A percentile compares a stretch with the other conserved stretches of the same genome.
Conservation (phyloP, 2,888 invertebrate species). For the Gisinianus flammeolus region DNA sequence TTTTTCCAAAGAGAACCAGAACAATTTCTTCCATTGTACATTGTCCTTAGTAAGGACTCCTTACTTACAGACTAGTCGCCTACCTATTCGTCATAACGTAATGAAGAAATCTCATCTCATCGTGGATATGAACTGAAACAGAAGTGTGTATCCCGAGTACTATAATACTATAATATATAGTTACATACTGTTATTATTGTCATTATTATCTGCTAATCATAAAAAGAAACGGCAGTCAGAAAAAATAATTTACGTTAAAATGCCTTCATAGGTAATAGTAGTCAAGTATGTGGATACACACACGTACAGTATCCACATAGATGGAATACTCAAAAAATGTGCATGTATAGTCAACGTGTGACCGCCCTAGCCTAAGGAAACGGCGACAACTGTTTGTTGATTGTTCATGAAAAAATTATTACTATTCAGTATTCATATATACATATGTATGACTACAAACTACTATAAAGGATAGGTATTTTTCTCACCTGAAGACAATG, state of each 20-base stretch:
- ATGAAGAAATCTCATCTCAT: neutral
- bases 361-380: constrained; percentile 56
- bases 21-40: neutral
- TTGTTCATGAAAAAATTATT: constrained; percentile 36
- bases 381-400: constrained; percentile 42
- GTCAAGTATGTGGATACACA: too few relatives aligned
- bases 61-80: neutral
- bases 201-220: constrained; percentile 19
- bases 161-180: too few relatives aligned
- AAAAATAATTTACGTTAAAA: constrained; percentile 16
- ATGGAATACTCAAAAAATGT: constrained; percentile 5
- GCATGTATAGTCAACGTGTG: constrained; percentile 38
- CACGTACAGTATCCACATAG: neutral
- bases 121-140: neutral
- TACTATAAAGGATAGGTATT: too few relatives aligned
- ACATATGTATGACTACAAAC: neutral
- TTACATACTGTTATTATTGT: too few relatives aligned
- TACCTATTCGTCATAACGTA: neutral
- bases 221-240: constrained; percentile 3
- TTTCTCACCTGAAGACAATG: constrained; percentile 85
- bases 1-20: neutral
- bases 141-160: neutral
- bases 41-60: neutral
- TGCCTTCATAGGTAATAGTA: too few relatives aligned
- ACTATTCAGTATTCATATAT: constrained; percentile 27